Percentiles rank a stretch among this genome's conserved stretches.
Conservation (phyloP, 2,797 vertebrate species). For the Silurus lanzhouensis region DNA sequence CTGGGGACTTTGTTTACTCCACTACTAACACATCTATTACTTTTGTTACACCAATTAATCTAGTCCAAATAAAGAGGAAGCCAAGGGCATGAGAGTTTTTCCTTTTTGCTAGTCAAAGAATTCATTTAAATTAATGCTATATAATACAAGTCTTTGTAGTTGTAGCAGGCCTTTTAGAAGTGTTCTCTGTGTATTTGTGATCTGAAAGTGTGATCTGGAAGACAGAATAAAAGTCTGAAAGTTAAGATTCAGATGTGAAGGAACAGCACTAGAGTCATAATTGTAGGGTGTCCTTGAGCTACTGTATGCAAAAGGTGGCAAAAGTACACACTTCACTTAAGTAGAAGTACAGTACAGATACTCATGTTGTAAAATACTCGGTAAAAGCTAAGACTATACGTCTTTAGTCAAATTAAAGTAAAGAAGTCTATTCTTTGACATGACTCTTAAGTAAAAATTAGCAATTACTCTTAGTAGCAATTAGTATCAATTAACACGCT, state of each 20-base stretch:
- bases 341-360: no score
- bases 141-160: no score
- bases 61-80: not conserved
- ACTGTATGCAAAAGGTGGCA: no score
- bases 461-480: no score
- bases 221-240: not conserved
- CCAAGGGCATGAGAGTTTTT: not conserved
- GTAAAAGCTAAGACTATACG: no score
- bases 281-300: not conserved
- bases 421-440: no score
- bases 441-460: no score
- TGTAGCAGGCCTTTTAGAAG: not conserved
- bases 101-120: not conserved
- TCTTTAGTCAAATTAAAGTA: no score
- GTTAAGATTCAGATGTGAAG: not conserved
- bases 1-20: not conserved
- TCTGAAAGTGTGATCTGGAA: not conserved
- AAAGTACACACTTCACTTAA: no score
- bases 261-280: not conserved
- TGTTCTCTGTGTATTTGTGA: not conserved
- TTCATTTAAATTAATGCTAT: not conserved
- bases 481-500: no score
- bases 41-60: not conserved
- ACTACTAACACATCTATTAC: not conserved
- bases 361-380: no score